Base-by-base conservation (phyloP, 2,797 vertebrate genomes). In the Cetoscarus ocellatus region DNA sequence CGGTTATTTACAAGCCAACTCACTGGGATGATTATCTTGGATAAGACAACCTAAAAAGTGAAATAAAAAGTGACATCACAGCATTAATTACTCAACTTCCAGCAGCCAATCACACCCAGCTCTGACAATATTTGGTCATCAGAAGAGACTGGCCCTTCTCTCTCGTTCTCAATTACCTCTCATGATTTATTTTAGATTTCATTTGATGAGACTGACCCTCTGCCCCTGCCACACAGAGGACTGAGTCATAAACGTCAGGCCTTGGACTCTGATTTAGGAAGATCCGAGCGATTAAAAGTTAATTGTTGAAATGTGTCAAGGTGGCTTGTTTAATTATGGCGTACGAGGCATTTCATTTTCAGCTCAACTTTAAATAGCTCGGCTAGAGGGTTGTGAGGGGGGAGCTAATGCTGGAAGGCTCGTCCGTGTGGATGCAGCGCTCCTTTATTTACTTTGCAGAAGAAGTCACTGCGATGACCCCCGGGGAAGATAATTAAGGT, bases 401-500 rank as follows among this genome's bases (percentile, higher is more conserved):
- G 78, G 66, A 4, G 27, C 76, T 47, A 68, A 66, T 70, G 45
- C 68, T 38, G 54, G 3, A 1, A 63, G 61, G 50, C 72, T 77
- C 14, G 13, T 58, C 59, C 53, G 61, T 14, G 65, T 62, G 54
- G 51, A 77, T 61, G 77, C 74, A 50, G 57, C 17, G 42, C 72
- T 35, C 59, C 67, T 77, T 85, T 89, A 84, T 91, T 87, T 91
- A 83, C 77, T 86, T 83, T 70, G 72, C 78, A 72, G 71, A 84
- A 72, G 73, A 84, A 89, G 89, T 90, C 82, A 71, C 79, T 60
- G 68, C 15, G 19, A 70, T 86, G 90, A 92, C 91, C 90, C 86
- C 85, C 56, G 63, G 80, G 82, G 83, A 82, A 82, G 84, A 88
- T 88, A 90, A 91, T 93, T 89, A 89, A 87, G 86, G 78, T 77